Percentiles rank a stretch among this genome's conserved stretches.
These are phyloP conservation scores for Monopis laevigella DNA, from an alignment of 2,888 invertebrate genomes.

Conservation along the genomic window DNA sequence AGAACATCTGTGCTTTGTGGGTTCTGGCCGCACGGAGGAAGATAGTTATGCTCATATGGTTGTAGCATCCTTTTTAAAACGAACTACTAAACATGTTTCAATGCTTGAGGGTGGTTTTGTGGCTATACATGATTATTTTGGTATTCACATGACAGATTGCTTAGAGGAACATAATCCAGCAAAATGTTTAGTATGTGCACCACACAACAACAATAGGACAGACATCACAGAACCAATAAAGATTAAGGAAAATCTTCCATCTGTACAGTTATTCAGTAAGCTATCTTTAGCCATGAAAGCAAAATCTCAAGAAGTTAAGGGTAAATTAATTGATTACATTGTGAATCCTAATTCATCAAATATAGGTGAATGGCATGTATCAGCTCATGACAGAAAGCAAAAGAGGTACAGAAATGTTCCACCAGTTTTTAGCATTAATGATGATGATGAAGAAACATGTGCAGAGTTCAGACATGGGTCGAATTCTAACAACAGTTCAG, in stretches of 20 bases:
- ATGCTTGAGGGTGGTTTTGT: slow-evolving; percentile 91
- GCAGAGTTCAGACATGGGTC: slow-evolving; percentile 42
- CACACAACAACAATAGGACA: slow-evolving; percentile 51
- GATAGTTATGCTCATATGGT: slow-evolving; percentile 99
- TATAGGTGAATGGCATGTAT: slow-evolving; percentile 81
- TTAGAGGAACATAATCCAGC: slow-evolving; percentile 85
- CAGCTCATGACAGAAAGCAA: slow-evolving; percentile 83
- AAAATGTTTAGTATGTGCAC: slow-evolving; percentile 83
- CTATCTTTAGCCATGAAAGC: slow-evolving; percentile 88
- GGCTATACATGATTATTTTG: slow-evolving; percentile 85
- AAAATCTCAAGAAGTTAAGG: slow-evolving; percentile 92
- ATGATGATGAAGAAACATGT: slow-evolving; percentile 69
- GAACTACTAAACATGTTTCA: slow-evolving; percentile 91
- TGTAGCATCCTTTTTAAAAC: slow-evolving; percentile 95
- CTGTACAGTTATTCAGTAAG: slow-evolving; percentile 81
- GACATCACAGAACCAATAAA: slow-evolving; percentile 29
- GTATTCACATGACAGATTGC: slow-evolving; percentile 81
- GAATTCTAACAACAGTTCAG: slow-evolving; percentile 69
- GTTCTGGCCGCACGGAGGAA: slow-evolving; percentile 92
- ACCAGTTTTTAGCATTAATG: slow-evolving; percentile 94
- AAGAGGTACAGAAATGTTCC: slow-evolving; percentile 90
- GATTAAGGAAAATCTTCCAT: slow-evolving; percentile 46
- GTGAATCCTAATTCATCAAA: slow-evolving; percentile 81
- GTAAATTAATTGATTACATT: slow-evolving; percentile 91
- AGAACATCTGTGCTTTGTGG: slow-evolving; percentile 91